A percentile compares a stretch with the other conserved stretches of the same genome.
Conservation (phyloP, 2,113 vertebrate genomes). For the Neolamprologus hecqui region DNA sequence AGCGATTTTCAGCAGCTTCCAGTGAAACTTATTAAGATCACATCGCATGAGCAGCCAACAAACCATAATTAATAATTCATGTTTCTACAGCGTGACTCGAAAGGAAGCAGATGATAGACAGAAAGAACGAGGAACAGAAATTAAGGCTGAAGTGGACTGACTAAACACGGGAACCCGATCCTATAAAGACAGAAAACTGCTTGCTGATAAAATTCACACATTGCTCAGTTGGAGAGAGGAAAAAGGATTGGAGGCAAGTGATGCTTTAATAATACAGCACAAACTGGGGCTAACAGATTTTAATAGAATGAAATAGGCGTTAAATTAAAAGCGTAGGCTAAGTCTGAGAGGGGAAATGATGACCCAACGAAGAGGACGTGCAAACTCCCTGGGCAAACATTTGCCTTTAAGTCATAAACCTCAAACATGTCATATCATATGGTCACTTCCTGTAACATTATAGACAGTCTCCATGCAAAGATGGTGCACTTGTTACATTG, state of each 20-base stretch:
- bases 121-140: background rate
- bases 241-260: background rate
- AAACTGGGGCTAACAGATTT: background rate
- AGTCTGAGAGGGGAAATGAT: background rate
- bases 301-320: background rate
- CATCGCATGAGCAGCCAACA: background rate
- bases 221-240: background rate
- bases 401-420: background rate
- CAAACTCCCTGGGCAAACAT: background rate
- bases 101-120: constrained; percentile 13
- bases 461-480: background rate
- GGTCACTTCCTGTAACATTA: background rate
- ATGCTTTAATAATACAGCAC: background rate
- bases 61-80: constrained; percentile 1
- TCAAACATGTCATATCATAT: background rate
- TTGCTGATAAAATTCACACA: constrained; percentile 24
- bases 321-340: background rate
- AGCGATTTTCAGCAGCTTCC: background rate
- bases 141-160: background rate
- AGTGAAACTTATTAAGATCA: background rate
- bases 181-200: constrained; percentile 5
- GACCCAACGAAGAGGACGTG: background rate
- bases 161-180: constrained; percentile 7
- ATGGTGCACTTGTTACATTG: background rate
- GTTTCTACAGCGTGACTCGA: background rate